Evolutionary conservation across 2,113 vertebrate genomes (phyloP).

Genomic region (Anhinga anhinga): DNA sequence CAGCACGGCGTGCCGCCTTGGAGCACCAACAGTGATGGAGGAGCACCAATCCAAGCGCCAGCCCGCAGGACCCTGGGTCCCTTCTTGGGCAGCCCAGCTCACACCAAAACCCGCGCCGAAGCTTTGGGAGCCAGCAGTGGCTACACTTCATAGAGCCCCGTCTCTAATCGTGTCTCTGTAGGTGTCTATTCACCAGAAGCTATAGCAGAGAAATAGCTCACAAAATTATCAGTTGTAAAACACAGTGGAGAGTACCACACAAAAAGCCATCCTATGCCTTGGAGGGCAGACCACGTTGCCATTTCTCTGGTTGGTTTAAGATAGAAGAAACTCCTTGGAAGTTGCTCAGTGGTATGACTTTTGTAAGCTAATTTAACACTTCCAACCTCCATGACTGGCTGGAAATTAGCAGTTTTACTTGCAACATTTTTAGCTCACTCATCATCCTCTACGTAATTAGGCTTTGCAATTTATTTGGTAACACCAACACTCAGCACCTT

Average conservation of each 20-base stretch:
- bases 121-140: neutral
- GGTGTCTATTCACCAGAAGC: neutral
- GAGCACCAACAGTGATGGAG: rapidly evolving
- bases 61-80: rapidly evolving
- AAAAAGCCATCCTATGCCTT: neutral
- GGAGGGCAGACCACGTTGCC: rapidly evolving
- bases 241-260: neutral
- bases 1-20: rapidly evolving
- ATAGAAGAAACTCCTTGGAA: neutral
- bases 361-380: neutral
- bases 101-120: rapidly evolving
- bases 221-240: neutral
- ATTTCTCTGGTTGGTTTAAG: neutral
- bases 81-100: neutral
- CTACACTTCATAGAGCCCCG: neutral
- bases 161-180: rapidly evolving
- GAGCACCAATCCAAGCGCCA: rapidly evolving
- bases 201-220: neutral
- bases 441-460: neutral
- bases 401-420: neutral
- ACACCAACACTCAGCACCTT: neutral
- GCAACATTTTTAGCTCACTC: neutral
- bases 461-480: neutral
- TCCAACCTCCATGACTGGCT: neutral
- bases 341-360: neutral